Conservation (phyloP, 2,888 invertebrate genomes). For the Colletes collaris region DNA sequence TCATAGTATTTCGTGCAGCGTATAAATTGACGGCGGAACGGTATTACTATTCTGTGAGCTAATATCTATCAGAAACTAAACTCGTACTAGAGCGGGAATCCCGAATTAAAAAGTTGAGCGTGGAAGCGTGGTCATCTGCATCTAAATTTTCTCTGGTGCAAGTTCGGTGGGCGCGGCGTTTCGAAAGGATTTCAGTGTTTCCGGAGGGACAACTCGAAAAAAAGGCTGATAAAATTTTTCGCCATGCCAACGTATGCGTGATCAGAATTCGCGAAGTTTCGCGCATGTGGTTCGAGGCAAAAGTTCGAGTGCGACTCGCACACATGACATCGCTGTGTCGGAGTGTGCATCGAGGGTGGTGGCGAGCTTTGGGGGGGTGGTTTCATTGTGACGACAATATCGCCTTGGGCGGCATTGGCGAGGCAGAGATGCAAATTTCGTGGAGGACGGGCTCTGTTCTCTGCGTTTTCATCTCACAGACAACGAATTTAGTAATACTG, state of each 20-base stretch:
- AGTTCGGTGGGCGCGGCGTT: slow-evolving; percentile 35
- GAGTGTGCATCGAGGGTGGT: slow-evolving; percentile 62
- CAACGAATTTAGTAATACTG: slow-evolving; percentile 55
- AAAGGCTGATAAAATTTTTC: slow-evolving; percentile 61
- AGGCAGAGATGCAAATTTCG: slow-evolving; percentile 75
- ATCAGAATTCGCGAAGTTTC: slow-evolving; percentile 72
- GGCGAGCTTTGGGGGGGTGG: slow-evolving; percentile 63
- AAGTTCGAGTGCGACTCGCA: slow-evolving; percentile 72
- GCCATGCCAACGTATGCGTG: slow-evolving; percentile 67
- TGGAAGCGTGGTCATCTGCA: slow-evolving; percentile 38
- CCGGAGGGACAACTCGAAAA: slow-evolving; percentile 26
- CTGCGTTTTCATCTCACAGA: slow-evolving; percentile 55
- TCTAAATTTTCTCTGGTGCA: slow-evolving; percentile 56
- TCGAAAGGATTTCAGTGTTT: slow-evolving; percentile 50
- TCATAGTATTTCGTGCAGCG: background rate
- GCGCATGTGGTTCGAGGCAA: slow-evolving; percentile 69
- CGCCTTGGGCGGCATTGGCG: slow-evolving; percentile 80
- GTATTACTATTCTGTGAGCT: slow-evolving; percentile 4
- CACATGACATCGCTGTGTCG: slow-evolving; percentile 62
- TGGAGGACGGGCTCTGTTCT: slow-evolving; percentile 59
- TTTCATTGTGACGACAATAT: slow-evolving; percentile 81
- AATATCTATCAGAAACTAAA: slow-evolving; percentile 21
- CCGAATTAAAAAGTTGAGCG: slow-evolving; percentile 48
- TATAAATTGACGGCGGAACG: slow-evolving; percentile 11
- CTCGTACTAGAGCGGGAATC: slow-evolving; percentile 7